Evolutionary conservation across 1,140 invertebrate genomes (phyloP), one percentile per base, ranked within the genome.

Genomic region (Pogonomyrmex barbatus): DNA sequence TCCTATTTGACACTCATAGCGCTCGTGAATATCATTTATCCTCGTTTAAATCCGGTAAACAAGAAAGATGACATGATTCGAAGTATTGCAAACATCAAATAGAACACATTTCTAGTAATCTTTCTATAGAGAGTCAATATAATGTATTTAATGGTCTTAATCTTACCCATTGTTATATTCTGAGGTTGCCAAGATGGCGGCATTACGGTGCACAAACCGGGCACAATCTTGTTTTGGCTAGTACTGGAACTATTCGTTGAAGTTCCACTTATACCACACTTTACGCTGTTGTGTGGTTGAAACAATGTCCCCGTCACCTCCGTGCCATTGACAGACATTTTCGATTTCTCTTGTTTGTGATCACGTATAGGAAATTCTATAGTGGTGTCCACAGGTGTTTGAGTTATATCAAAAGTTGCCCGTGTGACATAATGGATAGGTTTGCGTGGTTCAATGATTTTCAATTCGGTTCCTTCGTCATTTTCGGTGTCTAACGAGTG

Each of bases 341-440:
- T 92, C 90, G 93, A 88, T 87, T 94, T 91, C 76, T 93, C 91
- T 84, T 93, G 92, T 42, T 92, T 89, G 60, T 93, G 89, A 33
- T 94, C 91, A 65, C 93, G 91, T 87, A 94, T 87, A 17, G 94
- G 93, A 86, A 95, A 95, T 65, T 94, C 93, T 78, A 95, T 93
- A 17, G 93, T 90, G 5, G 92, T 92, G 70, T 95, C 94, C 67
- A 95, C 94, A 14, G 94, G 92, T 30, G 92, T 93, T 42, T 94
- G 94, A 47, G 90, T 86, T 88, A 94, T 93, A 36, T 94, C 93
- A 10, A 95, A 91, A 45, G 96, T 96, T 24, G 96, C 95, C 85
- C 96, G 95, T 84, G 96, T 95, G 87, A 96, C 96, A 91, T 96
- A 96, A 54, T 95, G 94, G 17, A 83, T 60, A 24, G 92, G 90